These are phyloP conservation scores for Spisula subtruncata DNA, from an alignment of 2,888 invertebrate species.

Conservation along the genomic window DNA sequence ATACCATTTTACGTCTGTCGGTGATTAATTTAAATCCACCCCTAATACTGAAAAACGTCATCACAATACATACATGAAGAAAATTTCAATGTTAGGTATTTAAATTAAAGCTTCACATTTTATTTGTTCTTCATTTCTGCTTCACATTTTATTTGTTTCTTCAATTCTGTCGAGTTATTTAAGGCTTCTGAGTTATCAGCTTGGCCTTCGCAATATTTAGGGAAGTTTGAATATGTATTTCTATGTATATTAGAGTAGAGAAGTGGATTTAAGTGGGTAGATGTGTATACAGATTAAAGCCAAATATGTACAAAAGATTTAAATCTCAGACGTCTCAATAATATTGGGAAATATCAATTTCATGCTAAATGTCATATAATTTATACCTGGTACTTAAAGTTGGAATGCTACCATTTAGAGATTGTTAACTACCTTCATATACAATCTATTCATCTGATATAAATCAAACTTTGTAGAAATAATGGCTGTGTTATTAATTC, in stretches of 20 bases:
- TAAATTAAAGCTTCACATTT: neutral
- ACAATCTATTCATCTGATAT: too few species aligned
- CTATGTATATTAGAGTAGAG: too few species aligned
- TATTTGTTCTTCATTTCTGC: neutral
- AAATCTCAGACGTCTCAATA: neutral
- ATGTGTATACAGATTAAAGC: neutral
- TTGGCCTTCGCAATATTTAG: neutral
- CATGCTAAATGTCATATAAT: too few species aligned
- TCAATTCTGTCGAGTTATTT: too few species aligned
- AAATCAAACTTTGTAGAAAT: too few species aligned
- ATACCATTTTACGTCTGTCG: neutral
- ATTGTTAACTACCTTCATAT: too few species aligned
- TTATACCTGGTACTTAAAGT: too few species aligned
- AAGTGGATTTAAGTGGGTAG: neutral
- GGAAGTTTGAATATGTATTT: neutral
- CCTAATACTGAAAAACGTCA: neutral
- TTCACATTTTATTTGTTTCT: neutral
- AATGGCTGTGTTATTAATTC: too few species aligned
- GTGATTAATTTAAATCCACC: slow-evolving; percentile 16
- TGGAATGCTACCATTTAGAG: too few species aligned
- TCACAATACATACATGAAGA: neutral
- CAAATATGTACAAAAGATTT: neutral
- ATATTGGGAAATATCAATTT: neutral
- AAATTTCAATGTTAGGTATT: neutral
- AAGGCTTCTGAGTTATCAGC: neutral